phyloP scores from a whole-genome alignment of 2,797 vertebrate genomes.

The Neosilurus mollespiculum region DNA sequence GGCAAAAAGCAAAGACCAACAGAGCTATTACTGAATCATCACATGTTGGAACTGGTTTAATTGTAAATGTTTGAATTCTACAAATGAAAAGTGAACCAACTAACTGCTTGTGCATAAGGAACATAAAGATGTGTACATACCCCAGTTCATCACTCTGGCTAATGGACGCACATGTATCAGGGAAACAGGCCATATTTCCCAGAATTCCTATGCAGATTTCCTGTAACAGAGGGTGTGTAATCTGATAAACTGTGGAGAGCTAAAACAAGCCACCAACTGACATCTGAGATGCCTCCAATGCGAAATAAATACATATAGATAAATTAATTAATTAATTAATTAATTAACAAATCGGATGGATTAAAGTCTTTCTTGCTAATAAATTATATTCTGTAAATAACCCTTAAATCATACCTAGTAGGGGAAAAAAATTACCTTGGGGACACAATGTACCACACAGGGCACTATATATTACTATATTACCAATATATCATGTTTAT shows the following conservation, averaged over 20 bases:
- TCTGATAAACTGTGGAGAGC: neutral
- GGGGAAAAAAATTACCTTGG: too few species aligned
- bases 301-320: neutral
- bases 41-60: neutral
- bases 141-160: constrained; percentile 86
- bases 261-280: neutral
- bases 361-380: neutral
- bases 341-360: too few species aligned
- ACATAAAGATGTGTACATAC: constrained; percentile 67
- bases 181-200: constrained; percentile 95
- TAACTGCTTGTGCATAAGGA: neutral
- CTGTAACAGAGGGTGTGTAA: constrained; percentile 64
- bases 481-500: too few species aligned
- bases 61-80: neutral
- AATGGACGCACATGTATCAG: constrained; percentile 84
- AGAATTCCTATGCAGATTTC: constrained; percentile 97
- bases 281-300: neutral
- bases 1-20: neutral
- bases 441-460: too few species aligned
- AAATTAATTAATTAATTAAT: too few species aligned
- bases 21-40: neutral
- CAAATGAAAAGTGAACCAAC: neutral
- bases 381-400: neutral
- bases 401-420: neutral
- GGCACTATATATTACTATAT: too few species aligned